Evolutionary conservation across 2,113 vertebrate genomes (phyloP).

Genomic region (Neoarius graeffei): DNA sequence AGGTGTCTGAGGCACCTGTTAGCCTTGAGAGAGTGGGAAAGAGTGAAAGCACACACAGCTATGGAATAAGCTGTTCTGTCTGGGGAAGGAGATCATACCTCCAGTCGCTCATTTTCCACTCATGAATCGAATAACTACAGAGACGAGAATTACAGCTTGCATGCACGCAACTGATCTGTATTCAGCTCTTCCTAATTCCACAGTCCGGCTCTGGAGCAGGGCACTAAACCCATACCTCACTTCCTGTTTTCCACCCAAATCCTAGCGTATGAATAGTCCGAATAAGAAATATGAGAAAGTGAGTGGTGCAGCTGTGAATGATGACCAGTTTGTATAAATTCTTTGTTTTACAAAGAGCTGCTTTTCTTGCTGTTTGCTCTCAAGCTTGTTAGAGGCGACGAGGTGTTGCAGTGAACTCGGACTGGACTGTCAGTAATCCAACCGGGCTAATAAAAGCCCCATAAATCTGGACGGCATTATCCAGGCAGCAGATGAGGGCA

Average conservation of each 20-base stretch:
- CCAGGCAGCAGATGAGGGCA: constrained; percentile 38
- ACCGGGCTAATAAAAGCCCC: constrained; percentile 61
- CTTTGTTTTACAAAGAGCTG: not conserved
- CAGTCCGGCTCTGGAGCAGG: not conserved
- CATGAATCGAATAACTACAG: not conserved
- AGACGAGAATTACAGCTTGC: not conserved
- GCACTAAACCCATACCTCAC: not conserved
- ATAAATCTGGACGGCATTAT: constrained; percentile 58
- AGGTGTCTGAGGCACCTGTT: not conserved
- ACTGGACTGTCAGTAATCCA: constrained; percentile 52
- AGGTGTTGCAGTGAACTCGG: constrained; percentile 39
- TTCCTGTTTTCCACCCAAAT: not conserved
- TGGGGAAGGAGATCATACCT: not conserved
- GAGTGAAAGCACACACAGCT: not conserved
- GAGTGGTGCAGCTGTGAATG: not conserved
- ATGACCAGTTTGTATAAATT: not conserved
- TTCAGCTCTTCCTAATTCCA: not conserved
- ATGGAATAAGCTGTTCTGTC: not conserved
- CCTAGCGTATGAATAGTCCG: not conserved
- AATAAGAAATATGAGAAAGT: not conserved
- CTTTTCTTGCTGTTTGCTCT: not conserved
- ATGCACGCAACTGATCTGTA: not conserved
- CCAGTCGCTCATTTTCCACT: constrained; percentile 4
- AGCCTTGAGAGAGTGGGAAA: not conserved
- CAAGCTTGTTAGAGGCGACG: not conserved